Conservation (phyloP, 2,113 vertebrate species). For the Herpetotheres cachinnans region DNA sequence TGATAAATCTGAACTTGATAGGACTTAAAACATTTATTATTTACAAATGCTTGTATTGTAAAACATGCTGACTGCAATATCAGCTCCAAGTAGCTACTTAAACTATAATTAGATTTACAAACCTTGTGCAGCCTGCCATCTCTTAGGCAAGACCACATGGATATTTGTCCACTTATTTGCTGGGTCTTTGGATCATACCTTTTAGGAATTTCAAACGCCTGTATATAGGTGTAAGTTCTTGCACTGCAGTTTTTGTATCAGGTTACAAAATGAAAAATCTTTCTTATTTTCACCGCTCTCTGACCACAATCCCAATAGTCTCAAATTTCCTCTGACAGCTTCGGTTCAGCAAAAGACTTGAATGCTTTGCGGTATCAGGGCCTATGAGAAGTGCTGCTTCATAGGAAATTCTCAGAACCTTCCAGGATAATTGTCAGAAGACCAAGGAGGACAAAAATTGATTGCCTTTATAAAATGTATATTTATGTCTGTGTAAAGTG, state of each 20-base stretch:
- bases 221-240: not conserved
- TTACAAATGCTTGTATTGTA: not conserved
- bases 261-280: not conserved
- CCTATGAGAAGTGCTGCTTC: not conserved
- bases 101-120: conserved; percentile 28
- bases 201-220: not conserved
- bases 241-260: not conserved
- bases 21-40: not conserved
- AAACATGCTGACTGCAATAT: conserved; percentile 11
- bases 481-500: not conserved
- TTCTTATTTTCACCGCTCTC: not conserved
- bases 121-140: not conserved
- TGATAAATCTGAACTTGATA: conserved; percentile 34
- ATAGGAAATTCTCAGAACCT: not conserved
- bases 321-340: not conserved
- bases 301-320: not conserved
- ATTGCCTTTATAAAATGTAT: conserved; percentile 2
- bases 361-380: not conserved
- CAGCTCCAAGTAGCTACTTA: not conserved
- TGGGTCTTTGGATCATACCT: not conserved
- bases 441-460: not conserved
- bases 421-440: not conserved
- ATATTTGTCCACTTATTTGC: not conserved
- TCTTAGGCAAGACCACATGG: not conserved
- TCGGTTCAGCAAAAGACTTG: not conserved